Percentiles rank a stretch among this genome's conserved stretches.
Evolutionary conservation across 2,797 vertebrate genomes (phyloP).

Genomic region (Pempheris klunzingeri): DNA sequence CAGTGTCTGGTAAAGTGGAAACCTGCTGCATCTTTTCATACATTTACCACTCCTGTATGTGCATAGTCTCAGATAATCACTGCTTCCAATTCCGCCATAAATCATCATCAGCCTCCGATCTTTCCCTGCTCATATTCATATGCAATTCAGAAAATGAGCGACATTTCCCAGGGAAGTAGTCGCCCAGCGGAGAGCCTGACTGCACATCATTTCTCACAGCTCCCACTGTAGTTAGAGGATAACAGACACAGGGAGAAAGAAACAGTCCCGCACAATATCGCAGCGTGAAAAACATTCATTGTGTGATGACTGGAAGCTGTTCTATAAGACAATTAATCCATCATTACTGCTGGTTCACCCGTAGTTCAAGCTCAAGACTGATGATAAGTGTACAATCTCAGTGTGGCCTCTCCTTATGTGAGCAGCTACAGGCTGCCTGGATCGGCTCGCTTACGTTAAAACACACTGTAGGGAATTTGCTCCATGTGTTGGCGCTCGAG

Average conservation of each 20-base stretch:
- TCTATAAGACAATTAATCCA: constrained; percentile 51
- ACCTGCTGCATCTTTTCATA: constrained; percentile 26
- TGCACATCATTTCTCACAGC: constrained; percentile 52
- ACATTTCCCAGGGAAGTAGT: constrained; percentile 57
- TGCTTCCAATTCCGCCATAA: constrained; percentile 66
- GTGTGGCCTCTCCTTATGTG: constrained; percentile 27
- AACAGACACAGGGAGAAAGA: constrained; percentile 20
- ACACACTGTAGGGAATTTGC: constrained; percentile 32
- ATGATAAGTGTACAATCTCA: constrained; percentile 26
- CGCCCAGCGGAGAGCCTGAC: constrained; percentile 56
- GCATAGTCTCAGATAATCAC: constrained; percentile 25
- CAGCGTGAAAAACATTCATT: constrained; percentile 47
- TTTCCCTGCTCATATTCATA: constrained; percentile 59
- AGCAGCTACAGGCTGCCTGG: constrained; percentile 17
- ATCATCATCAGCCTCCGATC: constrained; percentile 71
- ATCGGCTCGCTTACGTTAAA: constrained; percentile 28
- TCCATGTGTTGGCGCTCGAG: constrained; percentile 11
- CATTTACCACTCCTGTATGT: constrained; percentile 7
- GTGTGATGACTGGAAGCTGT: constrained; percentile 37
- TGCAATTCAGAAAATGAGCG: constrained; percentile 64
- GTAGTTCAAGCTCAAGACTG: constrained; percentile 40
- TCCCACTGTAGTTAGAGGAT: constrained; percentile 38
- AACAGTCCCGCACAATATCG: constrained; percentile 22
- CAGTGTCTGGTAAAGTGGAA: constrained; percentile 1
- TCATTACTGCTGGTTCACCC: constrained; percentile 46